Base-by-base conservation (phyloP, 1,140 invertebrate genomes). In the Lepidostoma basale region DNA sequence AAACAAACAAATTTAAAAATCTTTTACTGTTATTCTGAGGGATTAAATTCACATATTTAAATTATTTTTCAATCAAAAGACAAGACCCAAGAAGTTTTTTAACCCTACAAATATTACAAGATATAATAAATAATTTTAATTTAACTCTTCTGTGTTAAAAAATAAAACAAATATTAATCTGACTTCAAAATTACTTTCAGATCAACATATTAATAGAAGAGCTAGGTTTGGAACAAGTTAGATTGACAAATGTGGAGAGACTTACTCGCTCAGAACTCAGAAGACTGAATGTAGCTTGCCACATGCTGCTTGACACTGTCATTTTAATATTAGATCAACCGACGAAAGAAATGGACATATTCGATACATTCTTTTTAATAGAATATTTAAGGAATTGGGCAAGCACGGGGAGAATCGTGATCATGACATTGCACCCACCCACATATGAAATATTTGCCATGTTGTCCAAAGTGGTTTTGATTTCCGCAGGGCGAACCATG, bases 391-490 rank as follows among this genome's bases (percentile, higher is more conserved):
- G 95, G 56, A 94, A 97, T 77, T 98, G 96, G 96, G 94, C 94
- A 0, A 88, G 87, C 49, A 87, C 92, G 18, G 90, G 91, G 0
- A 84, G 93, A 71, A 91, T 96, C 44, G 93, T 96, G 0, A 88
- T 97, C n/a, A 85, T 98, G 76, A 97, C 95, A 0, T 81, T 98
- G 9, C 94, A 96, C 78, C 95, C 95, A 18, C 94, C 95, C 0
- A 97, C 95, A 0, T 96, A 96, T 76, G 96, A 98, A 83, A 96
- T 98, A 65, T 90, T 97, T 62, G 95, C 94, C 6, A 97, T 98
- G 95, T 87, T 97, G 42, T 92, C 93, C 9, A 85, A 82, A 77
- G 93, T 97, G 9, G 84, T 93, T 5, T 78, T 98, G 44, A 87
- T 97, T 47, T 96, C 95, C 9, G 92, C 92, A 0, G 95, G 95